Evolutionary conservation across 2,797 vertebrate genomes (phyloP), one percentile per base, ranked within the genome.

Genomic region (Mormyrops boulengeri): DNA sequence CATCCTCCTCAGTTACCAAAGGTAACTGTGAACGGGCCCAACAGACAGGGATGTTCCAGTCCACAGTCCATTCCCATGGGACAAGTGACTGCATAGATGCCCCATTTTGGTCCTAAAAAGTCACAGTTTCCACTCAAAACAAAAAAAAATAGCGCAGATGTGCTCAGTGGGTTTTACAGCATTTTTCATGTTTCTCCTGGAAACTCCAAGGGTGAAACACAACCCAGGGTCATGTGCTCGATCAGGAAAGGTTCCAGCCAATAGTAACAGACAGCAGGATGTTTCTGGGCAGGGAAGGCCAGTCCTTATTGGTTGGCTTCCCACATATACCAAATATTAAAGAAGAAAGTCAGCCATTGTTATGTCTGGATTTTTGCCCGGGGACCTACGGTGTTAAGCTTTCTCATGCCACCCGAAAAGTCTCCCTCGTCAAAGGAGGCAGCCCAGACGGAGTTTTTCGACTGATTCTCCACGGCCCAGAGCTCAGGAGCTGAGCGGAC

Each of bases 71-170:
- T 26, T 22, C 47, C 12, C 84, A 86, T 12, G 84, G 50, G 9
- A 6, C n/a, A 2, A 30, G 19, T 86, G 50, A 30, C 12, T 53
- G 84, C 26, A 26, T 0, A 86, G 84, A 50, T 86, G 84, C 12
- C 47, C 84, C 49, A 22, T 86, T 86, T 34, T 52, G n/a, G 26
- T 50, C 47, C 47, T 34, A 34, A 26, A 85, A 11, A 34, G 49
- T 86, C 84, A 86, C 26, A 52, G 12, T 53, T 53, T 86, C 84
- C 84, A 86, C 22, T 69, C n/a, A 41, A 8, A 87, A n/a, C 4
- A 85, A 89, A 50, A 85, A 53, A 89, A 85, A 89, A 77, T 0
- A 30, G 87, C 60, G 88, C 89, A 88, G 57, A 90, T 77, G 82
- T 80, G 85, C 44, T 88, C 82, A 53, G 88, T 22, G 19, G 14